Evolutionary conservation across 2,888 invertebrate genomes (phyloP).

Genomic region (Apodemia hepburni): DNA sequence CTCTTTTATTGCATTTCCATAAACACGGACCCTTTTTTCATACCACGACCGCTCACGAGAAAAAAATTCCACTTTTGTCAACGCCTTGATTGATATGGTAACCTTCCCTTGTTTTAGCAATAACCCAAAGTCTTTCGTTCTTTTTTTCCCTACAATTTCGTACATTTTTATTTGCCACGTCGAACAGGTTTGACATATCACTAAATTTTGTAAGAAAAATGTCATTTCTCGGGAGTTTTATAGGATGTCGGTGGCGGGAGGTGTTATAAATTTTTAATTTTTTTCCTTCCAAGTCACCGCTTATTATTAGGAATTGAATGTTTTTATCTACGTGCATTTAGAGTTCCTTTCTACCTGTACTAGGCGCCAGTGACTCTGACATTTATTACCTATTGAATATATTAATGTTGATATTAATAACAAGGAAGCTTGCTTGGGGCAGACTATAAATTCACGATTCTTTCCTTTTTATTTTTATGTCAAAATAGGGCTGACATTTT

Average conservation of each 20-base stretch:
- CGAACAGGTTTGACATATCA: constrained; percentile 76
- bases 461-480: constrained; percentile 50
- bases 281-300: constrained; percentile 57
- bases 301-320: constrained; percentile 60
- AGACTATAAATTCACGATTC: constrained; percentile 63
- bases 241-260: constrained; percentile 59
- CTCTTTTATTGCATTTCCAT: constrained; percentile 67
- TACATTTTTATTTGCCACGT: constrained; percentile 76
- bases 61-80: constrained; percentile 73
- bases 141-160: constrained; percentile 56
- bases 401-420: constrained; percentile 78
- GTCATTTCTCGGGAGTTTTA: constrained; percentile 70
- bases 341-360: constrained; percentile 63
- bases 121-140: constrained; percentile 59
- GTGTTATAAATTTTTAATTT: constrained; percentile 70
- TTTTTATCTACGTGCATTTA: constrained; percentile 65
- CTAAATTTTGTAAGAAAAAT: constrained; percentile 78
- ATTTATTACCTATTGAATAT: constrained; percentile 74
- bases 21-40: constrained; percentile 71
- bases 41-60: constrained; percentile 50
- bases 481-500: constrained; percentile 57
- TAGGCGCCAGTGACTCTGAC: constrained; percentile 77
- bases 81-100: constrained; percentile 77
- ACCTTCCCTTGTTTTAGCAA: constrained; percentile 79
- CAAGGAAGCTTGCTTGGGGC: constrained; percentile 53